Percentiles rank a stretch among this genome's conserved stretches.
Evolutionary conservation across 1,140 invertebrate species (phyloP).

Genomic region (Bombus sylvicola): DNA sequence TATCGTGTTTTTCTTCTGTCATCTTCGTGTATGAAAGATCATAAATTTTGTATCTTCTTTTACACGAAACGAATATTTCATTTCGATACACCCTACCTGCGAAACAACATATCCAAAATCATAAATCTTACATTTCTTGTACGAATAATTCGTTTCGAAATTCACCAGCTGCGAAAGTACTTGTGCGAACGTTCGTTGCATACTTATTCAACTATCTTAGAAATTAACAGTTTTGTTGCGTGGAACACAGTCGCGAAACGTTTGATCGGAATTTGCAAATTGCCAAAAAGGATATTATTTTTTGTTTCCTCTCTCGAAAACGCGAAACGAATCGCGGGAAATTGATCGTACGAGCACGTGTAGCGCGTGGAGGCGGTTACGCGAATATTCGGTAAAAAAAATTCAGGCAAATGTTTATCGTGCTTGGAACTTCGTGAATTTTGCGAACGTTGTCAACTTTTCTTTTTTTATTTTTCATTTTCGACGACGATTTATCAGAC

Average conservation of each 20-base stretch:
- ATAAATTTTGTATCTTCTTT: too few species aligned
- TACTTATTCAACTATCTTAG: conserved; percentile 25
- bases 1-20: too few species aligned
- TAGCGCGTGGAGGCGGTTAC: background rate
- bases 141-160: background rate
- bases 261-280: conserved; percentile 8
- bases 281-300: background rate
- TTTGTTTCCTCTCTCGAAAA: background rate
- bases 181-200: background rate
- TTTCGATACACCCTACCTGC: too few species aligned
- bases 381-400: background rate
- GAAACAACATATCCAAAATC: too few species aligned
- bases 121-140: too few species aligned
- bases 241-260: background rate
- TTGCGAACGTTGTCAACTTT: background rate
- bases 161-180: conserved; percentile 11
- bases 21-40: too few species aligned
- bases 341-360: background rate
- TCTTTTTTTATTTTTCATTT: background rate
- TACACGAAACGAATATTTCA: too few species aligned
- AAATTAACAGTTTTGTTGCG: conserved; percentile 2
- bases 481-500: background rate
- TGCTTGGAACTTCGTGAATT: background rate
- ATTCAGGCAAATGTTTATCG: conserved; percentile 10
- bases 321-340: background rate